Percentiles rank a stretch among this genome's conserved stretches.
phyloP scores from a whole-genome alignment of 2,113 vertebrate genomes.

The Benitochromis conjunctus region DNA sequence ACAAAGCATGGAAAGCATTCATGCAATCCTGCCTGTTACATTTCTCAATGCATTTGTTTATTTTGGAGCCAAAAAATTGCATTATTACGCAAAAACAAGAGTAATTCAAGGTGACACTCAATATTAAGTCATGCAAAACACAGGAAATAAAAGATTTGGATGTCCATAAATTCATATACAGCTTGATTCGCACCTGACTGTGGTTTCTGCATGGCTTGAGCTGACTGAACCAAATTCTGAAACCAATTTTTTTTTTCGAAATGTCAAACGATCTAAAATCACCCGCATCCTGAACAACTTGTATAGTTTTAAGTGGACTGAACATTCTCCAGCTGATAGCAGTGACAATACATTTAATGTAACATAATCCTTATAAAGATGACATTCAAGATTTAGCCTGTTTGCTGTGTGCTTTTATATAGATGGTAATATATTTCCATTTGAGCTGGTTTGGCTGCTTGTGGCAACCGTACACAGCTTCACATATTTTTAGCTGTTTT shows the following conservation, averaged over 20 bases:
- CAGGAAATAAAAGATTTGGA: constrained; percentile 10
- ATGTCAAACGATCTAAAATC: neutral
- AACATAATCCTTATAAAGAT: neutral
- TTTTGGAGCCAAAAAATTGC: neutral
- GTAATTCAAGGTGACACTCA: neutral
- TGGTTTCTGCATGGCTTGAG: constrained; percentile 36
- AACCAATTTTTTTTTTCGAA: neutral
- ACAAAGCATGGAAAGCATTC: neutral
- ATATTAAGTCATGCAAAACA: neutral
- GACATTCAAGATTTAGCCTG: neutral
- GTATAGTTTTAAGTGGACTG: neutral
- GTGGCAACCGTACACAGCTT: neutral
- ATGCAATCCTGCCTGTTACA: neutral
- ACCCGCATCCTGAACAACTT: neutral
- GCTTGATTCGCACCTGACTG: constrained; percentile 20
- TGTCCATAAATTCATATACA: neutral
- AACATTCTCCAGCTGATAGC: neutral
- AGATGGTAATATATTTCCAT: neutral
- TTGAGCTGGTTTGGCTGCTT: neutral
- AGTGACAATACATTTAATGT: neutral
- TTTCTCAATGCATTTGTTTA: neutral
- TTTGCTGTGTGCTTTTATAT: neutral
- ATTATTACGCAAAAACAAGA: neutral
- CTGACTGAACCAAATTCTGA: neutral
- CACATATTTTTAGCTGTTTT: neutral